Percentiles rank a stretch among this genome's conserved stretches.
phyloP scores from a whole-genome alignment of 2,113 vertebrate genomes.

The Erinaceus europaeus region DNA sequence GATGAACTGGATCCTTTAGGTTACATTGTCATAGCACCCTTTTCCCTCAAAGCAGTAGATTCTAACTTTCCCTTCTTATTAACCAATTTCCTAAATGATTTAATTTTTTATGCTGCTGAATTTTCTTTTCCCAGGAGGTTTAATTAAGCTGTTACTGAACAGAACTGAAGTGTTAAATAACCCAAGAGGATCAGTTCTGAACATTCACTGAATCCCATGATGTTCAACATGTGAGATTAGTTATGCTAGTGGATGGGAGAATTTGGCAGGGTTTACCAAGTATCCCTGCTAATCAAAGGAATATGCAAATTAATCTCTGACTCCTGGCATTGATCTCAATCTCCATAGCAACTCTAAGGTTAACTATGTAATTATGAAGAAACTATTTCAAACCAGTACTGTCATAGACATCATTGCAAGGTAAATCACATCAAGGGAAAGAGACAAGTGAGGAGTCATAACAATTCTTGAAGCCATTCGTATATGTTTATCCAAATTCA shows the following conservation, averaged over 20 bases:
- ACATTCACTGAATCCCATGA: slow-evolving; percentile 25
- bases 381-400: slow-evolving; percentile 22
- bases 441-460: background rate
- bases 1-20: background rate
- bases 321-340: slow-evolving; percentile 22
- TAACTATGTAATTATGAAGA: slow-evolving; percentile 19
- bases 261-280: slow-evolving; percentile 29
- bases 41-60: background rate
- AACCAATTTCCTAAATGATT: slow-evolving; percentile 35
- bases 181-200: slow-evolving; percentile 25
- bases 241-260: slow-evolving; percentile 17
- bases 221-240: background rate
- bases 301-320: slow-evolving; percentile 14
- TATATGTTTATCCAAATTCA: background rate
- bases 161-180: slow-evolving; percentile 51
- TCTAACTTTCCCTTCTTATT: background rate
- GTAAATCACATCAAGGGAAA: background rate
- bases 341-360: slow-evolving; percentile 19
- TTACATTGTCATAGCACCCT: background rate
- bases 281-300: slow-evolving; percentile 35
- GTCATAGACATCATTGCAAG: background rate
- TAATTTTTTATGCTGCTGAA: background rate
- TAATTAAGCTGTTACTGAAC: slow-evolving; percentile 58
- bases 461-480: background rate
- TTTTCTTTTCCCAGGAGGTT: background rate